Evolutionary conservation across 2,797 vertebrate genomes (phyloP), one percentile per base, ranked within the genome.

Genomic region (Poecilia gillii): DNA sequence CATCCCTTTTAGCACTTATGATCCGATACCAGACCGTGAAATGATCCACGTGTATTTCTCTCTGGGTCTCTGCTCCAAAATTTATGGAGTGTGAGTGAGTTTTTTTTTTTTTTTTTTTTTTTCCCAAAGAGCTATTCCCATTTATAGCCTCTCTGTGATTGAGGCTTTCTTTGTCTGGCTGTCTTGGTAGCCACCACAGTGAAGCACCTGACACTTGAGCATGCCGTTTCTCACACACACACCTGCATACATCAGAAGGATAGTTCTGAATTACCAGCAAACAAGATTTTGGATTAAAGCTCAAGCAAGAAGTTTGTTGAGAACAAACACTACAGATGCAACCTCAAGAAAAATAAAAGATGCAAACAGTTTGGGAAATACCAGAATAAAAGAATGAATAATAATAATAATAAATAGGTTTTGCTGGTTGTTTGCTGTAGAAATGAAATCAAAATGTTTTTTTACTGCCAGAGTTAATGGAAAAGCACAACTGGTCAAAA

Each of bases 141-240:
- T 93, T 93, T 88, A 83, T 82, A 91, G 81, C 90, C 87, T 93
- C 90, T 88, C 88, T 86, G 81, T 87, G 87, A 89, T 85, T 85
- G 79, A 82, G 79, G 74, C 89, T 91, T 83, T 89, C 89, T 92
- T 90, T 90, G 88, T 91, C 90, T 88, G 91, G 75, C 82, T 87
- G 84, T 87, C 87, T 90, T 90, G 88, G 89, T 88, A 92, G 90
- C 84, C 85, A 85, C 81, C 76, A 76, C 77, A 76, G 81, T 72
- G 81, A 88, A 85, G 84, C 88, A 88, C 81, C 85, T 89, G 92
- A 91, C 87, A 83, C 79, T 91, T 90, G 76, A 46, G 1, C 59
- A 68, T 62, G 68, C 74, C 39, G 64, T 68, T 20, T 41, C 64
- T 75, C 45, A 68, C 41, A 81, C 33, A 77, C 43, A 66, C 45